These are phyloP conservation scores for Dynastes grantii DNA, from an alignment of 2,888 invertebrate genomes.

Conservation along the genomic window DNA sequence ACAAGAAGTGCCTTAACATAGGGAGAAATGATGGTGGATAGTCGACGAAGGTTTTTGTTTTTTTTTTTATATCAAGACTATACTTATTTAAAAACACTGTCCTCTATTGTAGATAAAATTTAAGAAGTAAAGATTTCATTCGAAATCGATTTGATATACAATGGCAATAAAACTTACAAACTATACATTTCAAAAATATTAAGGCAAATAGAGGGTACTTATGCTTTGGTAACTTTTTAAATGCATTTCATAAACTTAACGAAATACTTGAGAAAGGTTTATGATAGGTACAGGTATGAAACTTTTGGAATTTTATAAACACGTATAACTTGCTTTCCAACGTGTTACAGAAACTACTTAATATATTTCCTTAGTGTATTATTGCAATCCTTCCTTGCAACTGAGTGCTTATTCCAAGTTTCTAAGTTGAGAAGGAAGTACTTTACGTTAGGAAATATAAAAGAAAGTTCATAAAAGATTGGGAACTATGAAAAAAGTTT, in stretches of 20 bases:
- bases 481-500: constrained; percentile 14
- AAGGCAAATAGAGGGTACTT: neutral
- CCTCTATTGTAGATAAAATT: too few relatives aligned
- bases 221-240: constrained; percentile 2
- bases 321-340: neutral
- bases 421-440: constrained; percentile 24
- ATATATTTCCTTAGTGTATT: constrained; percentile 20
- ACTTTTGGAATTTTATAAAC: constrained; percentile 13
- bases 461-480: constrained; percentile 13
- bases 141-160: too few relatives aligned
- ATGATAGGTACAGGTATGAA: neutral
- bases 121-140: too few relatives aligned
- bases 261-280: constrained; percentile 11
- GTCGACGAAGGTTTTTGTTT: too few relatives aligned
- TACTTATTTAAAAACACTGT: too few relatives aligned
- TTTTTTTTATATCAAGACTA: too few relatives aligned
- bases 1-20: too few relatives aligned
- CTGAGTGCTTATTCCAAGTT: constrained; percentile 21
- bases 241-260: constrained; percentile 3
- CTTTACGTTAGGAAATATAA: constrained; percentile 24
- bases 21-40: too few relatives aligned
- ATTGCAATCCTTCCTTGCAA: constrained; percentile 27
- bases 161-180: too few relatives aligned
- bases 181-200: neutral
- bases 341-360: constrained; percentile 15